Conservation (phyloP, 2,888 invertebrate genomes). For the Scelioninae gen. 2 region DNA sequence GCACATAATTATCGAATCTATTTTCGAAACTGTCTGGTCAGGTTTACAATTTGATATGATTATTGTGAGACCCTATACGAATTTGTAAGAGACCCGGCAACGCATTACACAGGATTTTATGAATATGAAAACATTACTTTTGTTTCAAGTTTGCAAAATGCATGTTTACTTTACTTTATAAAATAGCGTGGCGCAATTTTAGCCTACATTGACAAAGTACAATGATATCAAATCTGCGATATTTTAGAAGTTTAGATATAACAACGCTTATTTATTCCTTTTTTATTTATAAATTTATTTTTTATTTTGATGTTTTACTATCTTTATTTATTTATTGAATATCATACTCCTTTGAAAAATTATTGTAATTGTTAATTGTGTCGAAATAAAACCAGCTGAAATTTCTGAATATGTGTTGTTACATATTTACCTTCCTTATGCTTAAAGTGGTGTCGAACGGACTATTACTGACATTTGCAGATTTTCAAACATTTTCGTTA, state of each 20-base stretch:
- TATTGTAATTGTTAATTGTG: conserved; percentile 71
- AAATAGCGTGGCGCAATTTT: conserved; percentile 53
- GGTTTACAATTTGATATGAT: conserved; percentile 48
- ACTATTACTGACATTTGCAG: too few relatives aligned
- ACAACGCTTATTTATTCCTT: conserved; percentile 26
- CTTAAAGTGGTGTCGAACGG: background rate
- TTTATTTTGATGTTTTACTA: conserved; percentile 13
- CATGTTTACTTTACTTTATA: conserved; percentile 44
- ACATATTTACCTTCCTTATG: background rate
- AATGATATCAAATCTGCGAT: conserved; percentile 55
- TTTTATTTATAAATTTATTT: background rate
- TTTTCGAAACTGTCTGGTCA: conserved; percentile 50
- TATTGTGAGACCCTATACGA: conserved; percentile 27
- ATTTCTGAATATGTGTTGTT: conserved; percentile 60
- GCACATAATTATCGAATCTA: conserved; percentile 48
- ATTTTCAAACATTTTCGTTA: too few relatives aligned
- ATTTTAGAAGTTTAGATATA: conserved; percentile 45
- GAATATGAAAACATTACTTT: conserved; percentile 15
- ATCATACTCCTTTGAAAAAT: conserved; percentile 59
- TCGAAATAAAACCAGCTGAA: conserved; percentile 70
- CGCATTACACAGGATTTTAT: conserved; percentile 28
- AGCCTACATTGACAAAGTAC: conserved; percentile 58
- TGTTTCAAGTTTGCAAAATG: conserved; percentile 40
- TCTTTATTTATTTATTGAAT: conserved; percentile 21
- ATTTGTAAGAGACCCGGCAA: conserved; percentile 40